Base-by-base conservation (phyloP, 92 coral and sea anemone species). In the Diadumene lineata region DNA sequence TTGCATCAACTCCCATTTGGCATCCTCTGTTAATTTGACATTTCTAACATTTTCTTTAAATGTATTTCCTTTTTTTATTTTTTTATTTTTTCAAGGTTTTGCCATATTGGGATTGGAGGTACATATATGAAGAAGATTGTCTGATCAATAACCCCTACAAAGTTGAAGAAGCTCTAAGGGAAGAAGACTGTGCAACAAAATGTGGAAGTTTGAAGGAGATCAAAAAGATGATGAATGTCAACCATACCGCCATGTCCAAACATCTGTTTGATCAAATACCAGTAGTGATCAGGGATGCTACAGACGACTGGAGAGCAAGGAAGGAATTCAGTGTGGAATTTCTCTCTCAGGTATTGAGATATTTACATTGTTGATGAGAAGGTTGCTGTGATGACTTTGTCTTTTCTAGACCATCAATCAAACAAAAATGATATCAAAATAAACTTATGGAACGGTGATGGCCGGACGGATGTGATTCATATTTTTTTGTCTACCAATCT, bases 81-180 rank as follows among this genome's bases (percentile, higher is more conserved):
- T n/a, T n/a, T n/a, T n/a, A n/a, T n/a, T n/a, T n/a, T 77, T 28
- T 31, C 4, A 11, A 96, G 99, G 82, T 79, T 26, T 80, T 96
- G 16, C 99, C 97, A 0, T 96, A 92, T 43, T 96, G 99, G 99
- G 99, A 96, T 70, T 96, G 99, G 99, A 84, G 89, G 23, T 78
- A 64, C 18, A 81, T 84, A 26, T 96, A 86, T 67, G 88, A 92
- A 13, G 83, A 66, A 62, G 96, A 92, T 6, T 96, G 99, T 75
- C 15, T 92, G 28, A 78, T 96, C 64, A 87, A 86, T 23, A 96
- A 96, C 67, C 99, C 97, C 2, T 96, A 92, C 56, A 79, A 32
- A 72, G 82, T 72, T 30, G 75, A 84, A 31, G 89, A 82, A 19
- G 73, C 72, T n/a, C 11, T 96, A 19, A 81, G 92, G 0, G 85